Percentiles rank a stretch among this genome's conserved stretches.
These are phyloP conservation scores for Vespertilio murinus DNA, from an alignment of 2,797 vertebrate species.

Conservation along the genomic window DNA sequence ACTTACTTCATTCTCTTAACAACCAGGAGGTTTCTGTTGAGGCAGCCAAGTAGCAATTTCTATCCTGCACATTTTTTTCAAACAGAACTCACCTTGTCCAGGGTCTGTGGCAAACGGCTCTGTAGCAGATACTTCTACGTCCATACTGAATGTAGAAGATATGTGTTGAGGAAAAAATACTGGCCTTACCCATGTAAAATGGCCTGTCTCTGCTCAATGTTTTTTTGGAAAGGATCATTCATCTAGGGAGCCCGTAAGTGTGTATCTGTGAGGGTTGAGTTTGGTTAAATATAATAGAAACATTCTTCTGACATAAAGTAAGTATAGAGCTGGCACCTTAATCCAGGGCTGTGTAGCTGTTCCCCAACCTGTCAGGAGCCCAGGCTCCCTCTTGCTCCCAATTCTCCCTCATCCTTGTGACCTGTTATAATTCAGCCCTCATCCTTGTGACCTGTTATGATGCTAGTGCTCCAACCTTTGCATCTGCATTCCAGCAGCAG, in stretches of 20 bases:
- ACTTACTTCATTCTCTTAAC: neutral
- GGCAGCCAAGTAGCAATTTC: neutral
- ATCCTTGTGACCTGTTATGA: neutral
- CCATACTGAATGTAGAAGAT: neutral
- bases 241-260: neutral
- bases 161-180: neutral
- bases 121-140: neutral
- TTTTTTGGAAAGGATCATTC: neutral
- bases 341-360: neutral
- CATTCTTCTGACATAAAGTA: neutral
- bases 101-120: neutral
- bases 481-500: neutral
- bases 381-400: neutral
- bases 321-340: neutral
- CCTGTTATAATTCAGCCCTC: fast-evolving
- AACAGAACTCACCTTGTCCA: neutral
- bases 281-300: neutral
- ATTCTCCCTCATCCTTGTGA: neutral
- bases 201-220: neutral
- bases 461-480: neutral
- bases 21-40: neutral
- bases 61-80: neutral
- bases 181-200: neutral
- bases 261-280: neutral
- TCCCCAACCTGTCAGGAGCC: neutral